Percentiles rank a stretch among this genome's conserved stretches.
These are phyloP conservation scores for Apis dorsata DNA, from an alignment of 1,140 invertebrate species.

Conservation along the genomic window DNA sequence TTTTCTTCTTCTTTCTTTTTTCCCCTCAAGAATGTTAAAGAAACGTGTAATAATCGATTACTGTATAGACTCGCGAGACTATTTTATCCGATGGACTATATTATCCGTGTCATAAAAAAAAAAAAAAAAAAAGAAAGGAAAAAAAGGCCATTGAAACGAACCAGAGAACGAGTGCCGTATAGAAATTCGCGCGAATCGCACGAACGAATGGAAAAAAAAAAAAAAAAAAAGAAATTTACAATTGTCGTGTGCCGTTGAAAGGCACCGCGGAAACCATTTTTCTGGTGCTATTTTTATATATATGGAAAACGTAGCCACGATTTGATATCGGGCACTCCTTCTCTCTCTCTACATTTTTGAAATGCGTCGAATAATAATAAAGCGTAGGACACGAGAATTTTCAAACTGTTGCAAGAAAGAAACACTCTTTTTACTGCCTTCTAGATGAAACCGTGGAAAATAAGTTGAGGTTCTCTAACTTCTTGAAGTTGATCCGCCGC, in stretches of 20 bases:
- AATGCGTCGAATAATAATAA: constrained; percentile 18
- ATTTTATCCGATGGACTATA: constrained; percentile 43
- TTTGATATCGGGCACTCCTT: constrained; percentile 55
- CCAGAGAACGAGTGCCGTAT: constrained; percentile 58
- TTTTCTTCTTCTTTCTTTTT: not conserved
- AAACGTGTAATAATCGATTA: constrained; percentile 40
- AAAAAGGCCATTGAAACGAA: not conserved
- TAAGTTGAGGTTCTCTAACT: not conserved
- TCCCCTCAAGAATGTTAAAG: not conserved
- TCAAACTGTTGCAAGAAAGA: not conserved
- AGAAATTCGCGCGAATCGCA: not conserved
- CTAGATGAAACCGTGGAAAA: not conserved
- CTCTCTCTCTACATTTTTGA: constrained; percentile 26
- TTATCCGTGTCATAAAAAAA: not conserved
- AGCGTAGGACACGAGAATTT: not conserved
- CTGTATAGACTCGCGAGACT: constrained; percentile 25
- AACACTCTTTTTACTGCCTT: constrained; percentile 7
- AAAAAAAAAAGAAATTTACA: constrained; percentile 3
- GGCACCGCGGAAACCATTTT: constrained; percentile 19
- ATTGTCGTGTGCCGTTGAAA: not conserved
- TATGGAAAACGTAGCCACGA: constrained; percentile 48
- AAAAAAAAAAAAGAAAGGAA: not conserved
- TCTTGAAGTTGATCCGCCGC: too few relatives aligned
- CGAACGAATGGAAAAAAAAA: constrained; percentile 3
- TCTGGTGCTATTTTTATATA: constrained; percentile 65